Percentiles rank a stretch among this genome's conserved stretches.
Conservation (phyloP, 1,140 invertebrate species). For the Solen grandis region DNA sequence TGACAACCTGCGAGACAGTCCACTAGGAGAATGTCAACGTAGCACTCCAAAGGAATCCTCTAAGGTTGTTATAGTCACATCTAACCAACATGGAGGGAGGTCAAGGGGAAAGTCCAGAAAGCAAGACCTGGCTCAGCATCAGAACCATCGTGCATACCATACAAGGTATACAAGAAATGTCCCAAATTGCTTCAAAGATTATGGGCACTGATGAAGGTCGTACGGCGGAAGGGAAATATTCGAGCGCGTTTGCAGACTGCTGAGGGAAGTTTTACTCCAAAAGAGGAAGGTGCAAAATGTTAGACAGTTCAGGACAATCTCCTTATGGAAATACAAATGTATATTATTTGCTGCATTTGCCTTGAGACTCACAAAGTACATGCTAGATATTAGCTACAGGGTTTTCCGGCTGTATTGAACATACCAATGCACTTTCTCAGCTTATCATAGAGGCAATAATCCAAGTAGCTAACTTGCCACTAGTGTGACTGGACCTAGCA, state of each 20-base stretch:
- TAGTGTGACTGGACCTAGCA: conserved; percentile 47
- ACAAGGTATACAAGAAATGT: conserved; percentile 20
- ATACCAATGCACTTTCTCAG: conserved; percentile 21
- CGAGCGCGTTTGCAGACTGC: background rate
- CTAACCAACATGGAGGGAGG: conserved; percentile 11
- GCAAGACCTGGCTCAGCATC: conserved; percentile 8
- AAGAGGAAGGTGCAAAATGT: conserved; percentile 4
- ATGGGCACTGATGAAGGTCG: conserved; percentile 8
- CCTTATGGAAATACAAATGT: background rate
- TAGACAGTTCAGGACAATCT: conserved; percentile 20
- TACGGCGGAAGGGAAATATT: conserved; percentile 8
- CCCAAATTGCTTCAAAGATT: background rate
- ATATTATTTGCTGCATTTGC: background rate
- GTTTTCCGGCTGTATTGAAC: conserved; percentile 34
- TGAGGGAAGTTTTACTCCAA: background rate
- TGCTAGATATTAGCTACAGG: conserved; percentile 35
- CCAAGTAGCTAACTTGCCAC: background rate
- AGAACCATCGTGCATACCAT: background rate
- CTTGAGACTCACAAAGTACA: conserved; percentile 11
- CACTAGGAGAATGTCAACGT: too few relatives aligned
- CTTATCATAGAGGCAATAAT: conserved; percentile 16
- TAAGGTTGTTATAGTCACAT: too few relatives aligned
- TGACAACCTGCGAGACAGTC: too few relatives aligned
- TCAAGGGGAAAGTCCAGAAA: conserved; percentile 5
- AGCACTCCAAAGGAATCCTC: too few relatives aligned